These are phyloP conservation scores for Lithophane leautieri DNA, from an alignment of 2,888 invertebrate species.

Conservation along the genomic window DNA sequence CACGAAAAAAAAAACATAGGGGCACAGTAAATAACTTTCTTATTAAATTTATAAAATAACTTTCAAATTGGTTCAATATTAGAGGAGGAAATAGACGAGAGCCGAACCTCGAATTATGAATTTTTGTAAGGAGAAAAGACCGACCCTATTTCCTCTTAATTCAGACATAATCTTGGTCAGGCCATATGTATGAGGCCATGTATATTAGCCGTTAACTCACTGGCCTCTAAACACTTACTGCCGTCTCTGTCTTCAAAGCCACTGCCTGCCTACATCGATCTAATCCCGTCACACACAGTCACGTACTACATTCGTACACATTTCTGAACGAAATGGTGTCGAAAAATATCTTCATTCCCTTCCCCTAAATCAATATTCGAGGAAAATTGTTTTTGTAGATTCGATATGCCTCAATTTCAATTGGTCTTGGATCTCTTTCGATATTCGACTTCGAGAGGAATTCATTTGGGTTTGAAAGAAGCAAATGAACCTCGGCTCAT, in stretches of 20 bases:
- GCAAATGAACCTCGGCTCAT: conserved; percentile 67
- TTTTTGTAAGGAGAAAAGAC: too few species aligned
- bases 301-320: conserved; percentile 83
- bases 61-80: too few species aligned
- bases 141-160: too few species aligned
- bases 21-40: too few species aligned
- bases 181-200: too few species aligned
- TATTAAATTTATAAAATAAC: too few species aligned
- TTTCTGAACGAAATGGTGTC: conserved; percentile 79
- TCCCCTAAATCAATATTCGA: conserved; percentile 82
- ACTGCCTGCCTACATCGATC: conserved; percentile 67
- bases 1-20: too few species aligned
- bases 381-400: conserved; percentile 89
- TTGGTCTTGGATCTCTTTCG: conserved; percentile 81
- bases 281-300: conserved; percentile 81
- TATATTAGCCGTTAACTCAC: not conserved
- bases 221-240: conserved; percentile 26
- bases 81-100: too few species aligned
- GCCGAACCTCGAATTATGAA: too few species aligned
- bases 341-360: conserved; percentile 77
- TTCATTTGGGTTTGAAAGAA: conserved; percentile 85
- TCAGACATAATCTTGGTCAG: too few species aligned
- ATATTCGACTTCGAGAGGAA: conserved; percentile 74
- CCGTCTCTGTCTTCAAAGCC: conserved; percentile 57
- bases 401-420: conserved; percentile 88